phyloP scores from a whole-genome alignment of 2,797 vertebrate genomes.

The Sebastes kiyomatsui region DNA sequence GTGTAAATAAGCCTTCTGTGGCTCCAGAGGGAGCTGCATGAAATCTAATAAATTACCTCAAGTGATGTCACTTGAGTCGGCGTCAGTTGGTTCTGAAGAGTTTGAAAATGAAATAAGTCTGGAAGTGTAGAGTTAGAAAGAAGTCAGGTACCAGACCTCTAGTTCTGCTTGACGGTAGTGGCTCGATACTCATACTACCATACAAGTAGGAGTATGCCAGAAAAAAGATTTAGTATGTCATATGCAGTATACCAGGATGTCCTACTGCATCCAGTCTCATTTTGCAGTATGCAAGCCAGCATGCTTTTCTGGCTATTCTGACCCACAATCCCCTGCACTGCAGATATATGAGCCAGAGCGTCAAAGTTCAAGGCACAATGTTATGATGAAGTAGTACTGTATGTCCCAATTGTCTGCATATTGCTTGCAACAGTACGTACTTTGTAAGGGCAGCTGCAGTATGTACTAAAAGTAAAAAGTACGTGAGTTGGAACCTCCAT shows the following conservation, averaged over 20 bases:
- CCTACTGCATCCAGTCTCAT: no score
- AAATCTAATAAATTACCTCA: background rate
- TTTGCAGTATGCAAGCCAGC: no score
- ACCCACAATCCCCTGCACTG: no score
- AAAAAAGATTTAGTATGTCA: no score
- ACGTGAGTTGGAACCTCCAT: background rate
- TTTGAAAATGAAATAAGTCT: background rate
- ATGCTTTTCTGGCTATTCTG: no score
- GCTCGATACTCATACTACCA: background rate
- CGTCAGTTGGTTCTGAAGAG: background rate
- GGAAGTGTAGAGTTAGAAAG: background rate
- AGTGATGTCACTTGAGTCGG: background rate
- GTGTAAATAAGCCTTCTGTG: background rate
- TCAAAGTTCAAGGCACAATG: background rate
- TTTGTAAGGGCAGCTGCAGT: background rate
- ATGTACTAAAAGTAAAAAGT: background rate
- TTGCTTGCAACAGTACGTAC: background rate
- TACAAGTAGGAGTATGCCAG: no score
- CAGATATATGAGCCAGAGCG: background rate
- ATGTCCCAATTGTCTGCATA: background rate
- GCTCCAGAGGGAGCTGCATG: background rate
- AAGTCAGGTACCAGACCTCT: background rate
- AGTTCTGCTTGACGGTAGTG: background rate
- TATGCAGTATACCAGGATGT: no score
- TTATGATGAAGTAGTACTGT: background rate